A percentile compares a stretch with the other conserved stretches of the same genome.
Evolutionary conservation across 2,888 invertebrate species (phyloP).

Genomic region (Noctua janthina): DNA sequence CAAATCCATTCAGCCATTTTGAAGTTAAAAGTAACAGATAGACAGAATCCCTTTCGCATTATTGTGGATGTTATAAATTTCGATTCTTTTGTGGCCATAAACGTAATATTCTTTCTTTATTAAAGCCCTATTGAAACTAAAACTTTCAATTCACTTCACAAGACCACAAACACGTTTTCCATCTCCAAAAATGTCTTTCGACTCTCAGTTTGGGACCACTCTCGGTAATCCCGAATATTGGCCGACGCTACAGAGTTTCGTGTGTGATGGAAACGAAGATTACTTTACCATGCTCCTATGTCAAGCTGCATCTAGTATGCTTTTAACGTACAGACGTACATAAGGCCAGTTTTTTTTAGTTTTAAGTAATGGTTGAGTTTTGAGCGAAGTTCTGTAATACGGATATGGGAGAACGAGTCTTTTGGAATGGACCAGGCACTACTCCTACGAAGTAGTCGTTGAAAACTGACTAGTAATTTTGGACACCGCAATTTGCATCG

Average conservation of each 20-base stretch:
- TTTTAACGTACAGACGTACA: background rate
- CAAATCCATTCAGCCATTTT: background rate
- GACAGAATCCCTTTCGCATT: too few species aligned
- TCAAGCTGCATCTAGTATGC: background rate
- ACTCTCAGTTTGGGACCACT: background rate
- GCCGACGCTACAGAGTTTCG: background rate
- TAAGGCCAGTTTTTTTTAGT: background rate
- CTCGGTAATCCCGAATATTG: conserved; percentile 1
- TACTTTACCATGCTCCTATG: background rate
- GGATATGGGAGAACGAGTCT: too few species aligned
- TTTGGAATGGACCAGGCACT: background rate
- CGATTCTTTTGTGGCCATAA: background rate
- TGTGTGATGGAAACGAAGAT: background rate
- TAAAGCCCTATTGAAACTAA: background rate
- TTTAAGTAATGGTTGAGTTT: too few species aligned
- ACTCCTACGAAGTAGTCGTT: too few species aligned
- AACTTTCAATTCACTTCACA: background rate
- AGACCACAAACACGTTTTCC: background rate
- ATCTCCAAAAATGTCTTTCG: background rate
- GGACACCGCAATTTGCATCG: too few species aligned
- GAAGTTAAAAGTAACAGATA: too few species aligned
- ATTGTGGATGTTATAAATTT: background rate
- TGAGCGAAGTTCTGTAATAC: too few species aligned
- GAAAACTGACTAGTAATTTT: too few species aligned
- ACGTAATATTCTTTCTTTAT: background rate